A percentile compares a stretch with the other conserved stretches of the same genome.
These are phyloP conservation scores for Tachina lurida DNA, from an alignment of 2,888 invertebrate species.

Conservation along the genomic window DNA sequence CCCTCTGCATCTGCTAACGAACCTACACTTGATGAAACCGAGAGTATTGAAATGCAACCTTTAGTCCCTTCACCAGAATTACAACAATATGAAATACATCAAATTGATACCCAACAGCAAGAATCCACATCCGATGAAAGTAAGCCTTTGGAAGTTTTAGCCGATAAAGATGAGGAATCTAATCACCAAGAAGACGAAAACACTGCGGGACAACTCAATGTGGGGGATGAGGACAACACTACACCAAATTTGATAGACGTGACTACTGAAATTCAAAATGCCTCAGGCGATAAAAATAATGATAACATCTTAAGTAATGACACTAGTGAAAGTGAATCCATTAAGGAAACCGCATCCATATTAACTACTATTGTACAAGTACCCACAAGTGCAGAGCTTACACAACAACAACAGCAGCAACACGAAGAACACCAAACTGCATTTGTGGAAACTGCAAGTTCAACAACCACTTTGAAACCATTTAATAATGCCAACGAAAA, in stretches of 20 bases:
- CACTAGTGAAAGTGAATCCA: conserved; percentile 35
- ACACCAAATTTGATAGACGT: not conserved
- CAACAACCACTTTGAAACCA: conserved; percentile 68
- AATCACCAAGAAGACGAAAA: conserved; percentile 1
- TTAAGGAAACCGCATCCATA: conserved; percentile 72
- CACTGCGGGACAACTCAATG: not conserved
- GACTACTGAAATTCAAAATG: conserved; percentile 24
- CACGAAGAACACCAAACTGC: conserved; percentile 38
- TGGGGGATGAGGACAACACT: conserved; percentile 30
- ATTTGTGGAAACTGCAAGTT: conserved; percentile 45
- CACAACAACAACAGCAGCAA: conserved; percentile 34
- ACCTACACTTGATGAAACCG: conserved; percentile 24
- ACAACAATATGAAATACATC: conserved; percentile 3
- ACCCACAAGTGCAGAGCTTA: conserved; percentile 51
- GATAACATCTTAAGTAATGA: conserved; percentile 41
- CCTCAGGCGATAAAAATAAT: conserved; percentile 31
- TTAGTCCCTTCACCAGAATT: not conserved
- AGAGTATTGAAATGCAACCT: conserved; percentile 1
- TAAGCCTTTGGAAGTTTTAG: conserved; percentile 8
- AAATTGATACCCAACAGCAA: conserved; percentile 19
- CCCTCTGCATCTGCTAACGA: conserved; percentile 1
- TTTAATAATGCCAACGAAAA: conserved; percentile 63
- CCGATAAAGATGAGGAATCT: conserved; percentile 7
- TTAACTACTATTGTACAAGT: conserved; percentile 78
- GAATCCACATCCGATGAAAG: not conserved